These are phyloP conservation scores for Macquaria australasica DNA, from an alignment of 2,113 vertebrate genomes.

Conservation along the genomic window DNA sequence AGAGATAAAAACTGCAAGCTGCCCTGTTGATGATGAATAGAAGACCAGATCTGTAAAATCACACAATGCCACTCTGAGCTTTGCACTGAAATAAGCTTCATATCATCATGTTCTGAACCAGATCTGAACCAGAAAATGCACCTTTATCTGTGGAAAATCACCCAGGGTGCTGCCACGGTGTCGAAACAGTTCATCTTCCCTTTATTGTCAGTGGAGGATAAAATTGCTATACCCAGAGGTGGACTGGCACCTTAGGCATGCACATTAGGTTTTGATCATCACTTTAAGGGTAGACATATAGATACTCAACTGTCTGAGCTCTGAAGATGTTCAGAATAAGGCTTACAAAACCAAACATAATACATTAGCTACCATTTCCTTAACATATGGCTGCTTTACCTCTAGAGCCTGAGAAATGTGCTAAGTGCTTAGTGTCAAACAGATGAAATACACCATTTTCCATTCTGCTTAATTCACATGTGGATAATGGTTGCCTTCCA, in stretches of 20 bases:
- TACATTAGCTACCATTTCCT: constrained; percentile 20
- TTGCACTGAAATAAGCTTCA: constrained; percentile 63
- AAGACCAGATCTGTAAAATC: constrained; percentile 55
- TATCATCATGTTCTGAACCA: constrained; percentile 46
- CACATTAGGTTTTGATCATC: constrained; percentile 47
- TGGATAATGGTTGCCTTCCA: constrained; percentile 44
- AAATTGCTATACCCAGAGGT: constrained; percentile 36
- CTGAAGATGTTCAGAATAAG: neutral
- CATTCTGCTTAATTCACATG: constrained; percentile 49
- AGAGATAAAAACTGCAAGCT: constrained; percentile 59
- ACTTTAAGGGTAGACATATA: constrained; percentile 25
- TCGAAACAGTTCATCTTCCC: constrained; percentile 46
- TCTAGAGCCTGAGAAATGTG: constrained; percentile 17
- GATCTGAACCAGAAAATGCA: constrained; percentile 57
- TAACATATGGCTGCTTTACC: constrained; percentile 32
- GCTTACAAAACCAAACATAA: constrained; percentile 13
- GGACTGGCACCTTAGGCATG: constrained; percentile 34
- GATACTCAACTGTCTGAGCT: constrained; percentile 2
- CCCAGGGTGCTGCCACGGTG: constrained; percentile 36
- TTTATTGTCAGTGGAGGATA: constrained; percentile 40
- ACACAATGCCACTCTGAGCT: constrained; percentile 49
- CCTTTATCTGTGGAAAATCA: constrained; percentile 58
- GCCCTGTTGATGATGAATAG: constrained; percentile 65
- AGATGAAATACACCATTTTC: constrained; percentile 53
- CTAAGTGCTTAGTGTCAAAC: constrained; percentile 35